Conservation (phyloP, 2,113 vertebrate species). For the Urocolius indicus region DNA sequence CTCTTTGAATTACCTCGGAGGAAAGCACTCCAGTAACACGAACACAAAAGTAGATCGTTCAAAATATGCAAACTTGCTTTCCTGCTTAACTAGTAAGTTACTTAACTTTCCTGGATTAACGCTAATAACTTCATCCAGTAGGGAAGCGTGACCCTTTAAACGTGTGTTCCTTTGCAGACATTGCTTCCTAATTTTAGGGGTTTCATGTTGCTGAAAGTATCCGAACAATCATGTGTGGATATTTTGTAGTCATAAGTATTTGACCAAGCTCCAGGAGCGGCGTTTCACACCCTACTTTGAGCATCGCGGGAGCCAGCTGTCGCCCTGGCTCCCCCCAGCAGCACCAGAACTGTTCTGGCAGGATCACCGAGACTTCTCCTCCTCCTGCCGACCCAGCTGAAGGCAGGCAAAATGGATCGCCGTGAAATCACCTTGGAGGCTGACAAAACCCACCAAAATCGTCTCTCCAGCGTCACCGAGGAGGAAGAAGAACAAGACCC, state of each 20-base stretch:
- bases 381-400: background rate
- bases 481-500: slow-evolving; percentile 90
- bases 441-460: slow-evolving; percentile 82
- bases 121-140: slow-evolving; percentile 60
- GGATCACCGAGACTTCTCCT: slow-evolving; percentile 23
- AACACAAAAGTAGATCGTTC: slow-evolving; percentile 46
- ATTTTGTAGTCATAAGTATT: slow-evolving; percentile 81
- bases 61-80: slow-evolving; percentile 57
- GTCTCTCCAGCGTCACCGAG: slow-evolving; percentile 80
- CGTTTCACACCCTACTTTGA: slow-evolving; percentile 76
- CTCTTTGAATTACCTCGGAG: slow-evolving; percentile 24
- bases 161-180: slow-evolving; percentile 68
- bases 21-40: slow-evolving; percentile 18
- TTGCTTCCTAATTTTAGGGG: slow-evolving; percentile 82
- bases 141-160: slow-evolving; percentile 65
- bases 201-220: slow-evolving; percentile 90
- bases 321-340: slow-evolving; percentile 51
- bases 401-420: slow-evolving; percentile 82
- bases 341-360: slow-evolving; percentile 40
- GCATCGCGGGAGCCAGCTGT: slow-evolving; percentile 72
- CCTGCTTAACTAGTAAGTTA: slow-evolving; percentile 68
- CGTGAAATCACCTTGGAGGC: slow-evolving; percentile 69
- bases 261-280: slow-evolving; percentile 76
- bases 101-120: slow-evolving; percentile 68
- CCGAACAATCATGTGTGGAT: slow-evolving; percentile 76